Evolutionary conservation across 2,113 vertebrate genomes (phyloP), one percentile per base, ranked within the genome.

Genomic region (Podocnemis expansa): DNA sequence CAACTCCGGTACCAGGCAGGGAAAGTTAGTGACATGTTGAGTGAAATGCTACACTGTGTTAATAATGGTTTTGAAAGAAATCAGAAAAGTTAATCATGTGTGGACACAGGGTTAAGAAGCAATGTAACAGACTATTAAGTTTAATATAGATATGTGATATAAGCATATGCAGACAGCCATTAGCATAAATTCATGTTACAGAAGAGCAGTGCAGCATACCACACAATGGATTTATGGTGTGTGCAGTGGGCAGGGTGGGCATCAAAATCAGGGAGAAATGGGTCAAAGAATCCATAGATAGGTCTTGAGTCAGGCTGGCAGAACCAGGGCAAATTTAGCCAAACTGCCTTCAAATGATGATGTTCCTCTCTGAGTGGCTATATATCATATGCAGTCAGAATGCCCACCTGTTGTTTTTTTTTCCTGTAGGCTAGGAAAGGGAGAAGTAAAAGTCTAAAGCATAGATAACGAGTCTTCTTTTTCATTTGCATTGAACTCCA

Each of bases 81-180:
- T 99, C 99, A 99, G 98, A 98, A 98, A 99, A 99, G 99, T 99
- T 99, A 99, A 99, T 99, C 99, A 99, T 99, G 99, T 99, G 99
- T 99, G 98, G 98, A 99, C 98, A 98, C 98, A 97, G 98, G 99
- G 99, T 99, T 99, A 99, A 99, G 99, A 99, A 99, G 99, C 99
- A 99, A 99, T 99, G 99, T 99, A 99, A 99, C 99, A 99, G 99
- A 99, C 99, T 99, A 99, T 99, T 99, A 99, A 99, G 99, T 99
- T 99, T 99, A 99, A 99, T 99, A 99, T 99, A 99, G 99, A 99
- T 99, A 99, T 99, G 99, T 99, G 98, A 98, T 99, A 99, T 99
- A 99, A 99, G 99, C 99, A 99, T 99, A 99, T 99, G 99, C 99
- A 98, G 98, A 97, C 97, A 96, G 96, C 98, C 98, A 99, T 99